Conservation (phyloP, 2,888 invertebrate species). For the Phortica okadai region DNA sequence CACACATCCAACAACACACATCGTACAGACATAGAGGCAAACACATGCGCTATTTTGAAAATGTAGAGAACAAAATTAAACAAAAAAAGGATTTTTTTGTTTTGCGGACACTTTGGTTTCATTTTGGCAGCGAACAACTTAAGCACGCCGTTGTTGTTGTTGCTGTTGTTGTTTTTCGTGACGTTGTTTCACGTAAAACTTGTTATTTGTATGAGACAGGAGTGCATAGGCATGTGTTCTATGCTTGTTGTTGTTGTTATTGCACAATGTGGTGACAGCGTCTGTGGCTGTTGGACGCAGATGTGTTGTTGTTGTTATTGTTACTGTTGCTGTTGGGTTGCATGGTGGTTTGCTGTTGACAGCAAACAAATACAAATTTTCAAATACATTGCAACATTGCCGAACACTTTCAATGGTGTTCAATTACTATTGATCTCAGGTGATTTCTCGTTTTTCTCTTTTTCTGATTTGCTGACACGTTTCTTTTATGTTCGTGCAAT, state of each 20-base stretch:
- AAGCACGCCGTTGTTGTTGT: constrained; percentile 36
- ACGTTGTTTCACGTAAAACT: constrained; percentile 46
- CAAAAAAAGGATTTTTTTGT: constrained; percentile 52
- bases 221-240: constrained; percentile 76
- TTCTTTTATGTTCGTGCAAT: no score
- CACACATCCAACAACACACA: no score
- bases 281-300: constrained; percentile 53
- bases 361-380: no score
- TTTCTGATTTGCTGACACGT: no score
- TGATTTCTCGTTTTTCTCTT: no score
- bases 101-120: neutral
- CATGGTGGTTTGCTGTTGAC: neutral
- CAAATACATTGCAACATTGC: no score
- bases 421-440: no score
- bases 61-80: constrained; percentile 39
- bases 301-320: constrained; percentile 40
- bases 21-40: no score
- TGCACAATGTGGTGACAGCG: neutral
- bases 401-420: no score
- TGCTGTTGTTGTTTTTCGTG: neutral
- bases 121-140: constrained; percentile 2
- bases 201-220: constrained; percentile 89
- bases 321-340: neutral
- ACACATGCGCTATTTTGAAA: neutral
- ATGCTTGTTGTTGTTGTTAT: constrained; percentile 27